Conservation (phyloP, 2,113 vertebrate genomes). For the Pipra filicauda region DNA sequence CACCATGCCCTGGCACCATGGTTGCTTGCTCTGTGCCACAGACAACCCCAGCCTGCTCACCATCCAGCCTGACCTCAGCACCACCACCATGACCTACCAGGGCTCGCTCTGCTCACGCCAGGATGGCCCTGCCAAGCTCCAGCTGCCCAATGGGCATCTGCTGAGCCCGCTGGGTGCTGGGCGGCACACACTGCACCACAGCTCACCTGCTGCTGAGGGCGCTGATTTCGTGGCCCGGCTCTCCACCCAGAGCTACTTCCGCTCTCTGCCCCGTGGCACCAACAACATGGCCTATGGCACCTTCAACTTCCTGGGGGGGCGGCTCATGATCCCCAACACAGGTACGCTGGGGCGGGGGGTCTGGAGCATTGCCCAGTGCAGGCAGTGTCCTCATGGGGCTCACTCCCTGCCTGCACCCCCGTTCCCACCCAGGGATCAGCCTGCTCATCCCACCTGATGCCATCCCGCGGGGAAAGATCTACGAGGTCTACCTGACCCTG, state of each 20-base stretch:
- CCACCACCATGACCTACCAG: conserved; percentile 94
- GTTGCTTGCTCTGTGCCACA: conserved; percentile 69
- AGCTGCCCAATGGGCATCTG: conserved; percentile 90
- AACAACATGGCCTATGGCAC: conserved; percentile 94
- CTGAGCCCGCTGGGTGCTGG: conserved; percentile 90
- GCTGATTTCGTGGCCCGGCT: conserved; percentile 89
- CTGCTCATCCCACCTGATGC: conserved; percentile 97
- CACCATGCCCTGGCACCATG: fast-evolving
- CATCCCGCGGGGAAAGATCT: conserved; percentile 98
- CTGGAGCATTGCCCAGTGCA: neutral
- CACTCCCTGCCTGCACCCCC: neutral
- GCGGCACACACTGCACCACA: conserved; percentile 91
- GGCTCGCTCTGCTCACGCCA: conserved; percentile 91
- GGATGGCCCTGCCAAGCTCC: conserved; percentile 86
- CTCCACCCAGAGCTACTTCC: conserved; percentile 92
- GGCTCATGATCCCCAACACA: conserved; percentile 93
- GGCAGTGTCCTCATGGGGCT: neutral
- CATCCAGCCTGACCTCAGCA: conserved; percentile 98
- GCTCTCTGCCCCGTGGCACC: conserved; percentile 87
- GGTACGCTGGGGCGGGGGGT: conserved; percentile 67
- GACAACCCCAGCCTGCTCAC: conserved; percentile 96
- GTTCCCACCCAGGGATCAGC: conserved; percentile 82
- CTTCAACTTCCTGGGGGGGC: conserved; percentile 96
- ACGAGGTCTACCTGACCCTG: conserved; percentile 96
- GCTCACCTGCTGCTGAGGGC: conserved; percentile 83